phyloP scores from a whole-genome alignment of 2,797 vertebrate species.

The Danio tinwini region DNA sequence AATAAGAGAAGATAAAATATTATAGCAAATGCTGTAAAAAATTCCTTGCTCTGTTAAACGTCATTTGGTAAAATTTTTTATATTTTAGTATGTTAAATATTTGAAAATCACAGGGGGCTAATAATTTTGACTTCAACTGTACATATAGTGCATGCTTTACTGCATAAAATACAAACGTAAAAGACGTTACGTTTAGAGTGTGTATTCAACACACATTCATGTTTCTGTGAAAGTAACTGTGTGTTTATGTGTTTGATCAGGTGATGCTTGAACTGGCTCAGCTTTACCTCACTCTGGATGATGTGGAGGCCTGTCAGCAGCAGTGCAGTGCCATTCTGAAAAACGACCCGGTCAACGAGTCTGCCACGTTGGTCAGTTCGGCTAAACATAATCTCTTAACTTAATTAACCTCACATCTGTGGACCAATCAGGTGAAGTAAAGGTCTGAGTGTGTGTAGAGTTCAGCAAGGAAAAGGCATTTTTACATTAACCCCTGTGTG shows the following conservation, averaged over 20 bases:
- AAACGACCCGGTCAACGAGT: constrained; percentile 90
- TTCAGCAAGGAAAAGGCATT: not conserved
- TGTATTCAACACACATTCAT: not conserved
- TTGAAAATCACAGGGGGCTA: no score
- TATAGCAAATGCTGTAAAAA: no score
- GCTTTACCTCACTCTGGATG: constrained; percentile 90
- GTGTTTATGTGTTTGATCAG: constrained; percentile 67
- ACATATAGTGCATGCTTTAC: no score
- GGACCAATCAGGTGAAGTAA: not conserved
- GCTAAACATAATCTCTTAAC: not conserved
- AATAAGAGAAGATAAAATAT: no score
- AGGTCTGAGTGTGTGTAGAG: not conserved
- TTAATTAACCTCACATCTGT: not conserved
- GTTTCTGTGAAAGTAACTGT: not conserved
- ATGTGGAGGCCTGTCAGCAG: constrained; percentile 88
- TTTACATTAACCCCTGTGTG: no score
- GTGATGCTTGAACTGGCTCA: constrained; percentile 94
- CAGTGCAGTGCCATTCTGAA: constrained; percentile 91
- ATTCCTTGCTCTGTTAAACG: no score
- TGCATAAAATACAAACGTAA: no score
- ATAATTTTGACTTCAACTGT: no score
- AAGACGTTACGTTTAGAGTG: no score
- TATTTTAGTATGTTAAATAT: no score
- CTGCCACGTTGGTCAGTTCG: constrained; percentile 87
- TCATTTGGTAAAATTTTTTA: no score